Base-by-base conservation (phyloP, 1,140 invertebrate genomes). In the Trichonephila clavata region DNA sequence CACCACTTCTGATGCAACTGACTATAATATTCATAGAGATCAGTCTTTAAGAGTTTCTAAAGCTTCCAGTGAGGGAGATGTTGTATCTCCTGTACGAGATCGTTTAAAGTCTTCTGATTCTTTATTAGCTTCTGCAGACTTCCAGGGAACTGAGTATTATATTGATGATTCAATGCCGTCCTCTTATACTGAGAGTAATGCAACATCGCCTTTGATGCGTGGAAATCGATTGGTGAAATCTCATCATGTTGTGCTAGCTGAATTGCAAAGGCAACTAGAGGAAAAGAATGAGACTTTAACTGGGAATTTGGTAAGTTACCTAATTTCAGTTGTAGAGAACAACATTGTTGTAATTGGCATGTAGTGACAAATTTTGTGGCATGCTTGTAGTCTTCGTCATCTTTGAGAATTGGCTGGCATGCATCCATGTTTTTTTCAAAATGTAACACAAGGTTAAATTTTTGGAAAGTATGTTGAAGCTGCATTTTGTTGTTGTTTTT, bases 81-180 rank as follows among this genome's bases (percentile, higher is more conserved):
- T 68, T 20, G 59, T 93, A 61, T 93, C 92, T 84, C 87, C 93
- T 16, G 65, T 90, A 27, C 86, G 84, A 27, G 93, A 94, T 68
- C 59, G 86, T 1, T 68, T 94, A 32, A 94, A 90, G 32, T 89
- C 93, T 83, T 81, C 93, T 83, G 93, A 94, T 59, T 93, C 92
- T 24, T 60, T 93, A 59, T 14, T 86, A 80, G 77, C 60, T 57
- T 94, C 93, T 43, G 57, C 50, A 60, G 97, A 98, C 96, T 98
- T 98, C 96, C 96, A 97, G 95, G 97, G 97, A 95, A 97, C 97
- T 89, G 97, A 98, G 95, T 98, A 97, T 97, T 98, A 98, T 96
- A 98, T 98, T 96, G 98, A 98, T 95, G 98, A 98, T 95, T 98
- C 97, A 63, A 95, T 96, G 95, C 96, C 96, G 43, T 96, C 96